Conservation (phyloP, 1,140 invertebrate species). For the Lepidurus arcticus region DNA sequence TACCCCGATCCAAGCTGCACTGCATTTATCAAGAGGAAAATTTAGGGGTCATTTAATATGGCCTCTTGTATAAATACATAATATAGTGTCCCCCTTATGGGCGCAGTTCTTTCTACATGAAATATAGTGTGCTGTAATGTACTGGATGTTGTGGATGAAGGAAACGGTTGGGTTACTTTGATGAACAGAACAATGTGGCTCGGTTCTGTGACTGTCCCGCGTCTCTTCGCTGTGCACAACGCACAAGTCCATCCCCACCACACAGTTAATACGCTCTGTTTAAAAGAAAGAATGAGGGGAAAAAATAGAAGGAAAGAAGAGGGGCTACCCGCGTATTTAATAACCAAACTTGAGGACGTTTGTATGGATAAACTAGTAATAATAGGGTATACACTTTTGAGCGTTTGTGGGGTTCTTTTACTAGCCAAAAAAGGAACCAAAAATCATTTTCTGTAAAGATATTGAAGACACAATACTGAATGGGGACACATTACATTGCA, state of each 20-base stretch:
- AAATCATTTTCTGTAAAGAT: slow-evolving; percentile 2
- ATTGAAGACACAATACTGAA: slow-evolving; percentile 12
- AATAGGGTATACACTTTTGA: slow-evolving; percentile 6
- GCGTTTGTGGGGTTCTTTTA: slow-evolving; percentile 12
- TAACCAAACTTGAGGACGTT: slow-evolving; percentile 19
- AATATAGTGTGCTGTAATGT: slow-evolving; percentile 19
- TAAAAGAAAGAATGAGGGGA: slow-evolving; percentile 9
- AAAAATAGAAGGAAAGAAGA: background rate
- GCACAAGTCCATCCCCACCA: slow-evolving; percentile 20
- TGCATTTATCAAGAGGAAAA: slow-evolving; percentile 16
- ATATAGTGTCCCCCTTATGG: slow-evolving; percentile 21
- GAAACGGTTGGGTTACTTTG: slow-evolving; percentile 19
- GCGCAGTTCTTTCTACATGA: slow-evolving; percentile 6
- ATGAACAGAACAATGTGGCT: slow-evolving; percentile 20
- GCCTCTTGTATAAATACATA: slow-evolving; percentile 18
- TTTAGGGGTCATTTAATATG: slow-evolving; percentile 16
- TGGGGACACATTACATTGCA: slow-evolving; percentile 19
- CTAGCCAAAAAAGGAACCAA: slow-evolving; percentile 18
- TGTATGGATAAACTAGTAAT: background rate
- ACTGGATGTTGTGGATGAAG: slow-evolving; percentile 18
- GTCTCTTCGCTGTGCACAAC: slow-evolving; percentile 17
- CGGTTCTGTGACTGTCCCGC: slow-evolving; percentile 17
- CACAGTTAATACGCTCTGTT: slow-evolving; percentile 17
- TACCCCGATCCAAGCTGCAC: background rate
- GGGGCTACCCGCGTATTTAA: slow-evolving; percentile 18